Percentiles rank a stretch among this genome's conserved stretches.
Conservation (phyloP, 2,797 vertebrate species). For the Rhinoraja longicauda region DNA sequence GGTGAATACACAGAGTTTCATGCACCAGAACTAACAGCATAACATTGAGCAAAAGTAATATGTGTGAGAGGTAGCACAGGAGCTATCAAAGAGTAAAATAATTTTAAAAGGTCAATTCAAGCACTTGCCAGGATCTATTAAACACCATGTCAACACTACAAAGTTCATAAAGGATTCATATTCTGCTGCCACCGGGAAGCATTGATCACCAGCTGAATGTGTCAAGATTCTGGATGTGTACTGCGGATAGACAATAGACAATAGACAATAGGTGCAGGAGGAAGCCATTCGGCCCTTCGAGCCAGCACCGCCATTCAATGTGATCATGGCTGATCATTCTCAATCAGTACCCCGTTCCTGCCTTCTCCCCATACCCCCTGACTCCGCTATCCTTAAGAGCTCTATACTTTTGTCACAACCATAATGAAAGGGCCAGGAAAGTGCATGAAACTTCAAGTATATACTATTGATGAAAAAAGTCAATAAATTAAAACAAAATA, state of each 20-base stretch:
- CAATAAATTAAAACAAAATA: no score
- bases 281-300: no score
- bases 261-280: no score
- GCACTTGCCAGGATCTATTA: background rate
- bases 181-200: background rate
- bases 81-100: background rate
- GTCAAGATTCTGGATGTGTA: background rate
- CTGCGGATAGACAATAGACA: no score
- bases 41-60: background rate
- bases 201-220: background rate
- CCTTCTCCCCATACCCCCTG: no score
- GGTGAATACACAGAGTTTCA: background rate
- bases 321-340: no score
- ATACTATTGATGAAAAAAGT: background rate
- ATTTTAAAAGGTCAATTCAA: slow-evolving; percentile 26
- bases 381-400: no score
- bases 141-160: background rate
- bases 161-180: background rate
- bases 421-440: background rate
- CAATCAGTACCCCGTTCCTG: no score
- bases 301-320: no score
- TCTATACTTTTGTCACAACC: background rate
- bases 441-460: background rate
- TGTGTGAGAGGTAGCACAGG: background rate
- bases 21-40: background rate